Evolutionary conservation across 2,888 invertebrate genomes (phyloP).

Genomic region (Neoscelio sp.): DNA sequence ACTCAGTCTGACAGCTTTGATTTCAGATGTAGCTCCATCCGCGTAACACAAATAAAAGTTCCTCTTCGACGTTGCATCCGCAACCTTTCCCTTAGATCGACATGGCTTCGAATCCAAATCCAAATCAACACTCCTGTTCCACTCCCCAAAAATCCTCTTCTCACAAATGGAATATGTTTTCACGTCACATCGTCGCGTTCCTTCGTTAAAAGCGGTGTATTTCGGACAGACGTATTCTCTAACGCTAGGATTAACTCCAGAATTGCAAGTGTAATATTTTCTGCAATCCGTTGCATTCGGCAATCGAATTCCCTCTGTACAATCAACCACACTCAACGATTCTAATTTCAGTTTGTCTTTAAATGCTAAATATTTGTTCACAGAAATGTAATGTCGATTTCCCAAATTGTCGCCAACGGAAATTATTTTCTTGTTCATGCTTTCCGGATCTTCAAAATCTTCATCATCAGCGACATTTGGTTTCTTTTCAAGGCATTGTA

Average conservation of each 20-base stretch:
- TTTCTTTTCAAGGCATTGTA: constrained; percentile 15
- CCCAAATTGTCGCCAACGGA: constrained; percentile 72
- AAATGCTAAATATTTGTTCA: constrained; percentile 71
- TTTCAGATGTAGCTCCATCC: constrained; percentile 77
- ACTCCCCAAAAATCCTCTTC: constrained; percentile 5
- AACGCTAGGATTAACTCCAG: constrained; percentile 75
- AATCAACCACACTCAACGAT: constrained; percentile 81
- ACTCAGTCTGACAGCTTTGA: constrained; percentile 82
- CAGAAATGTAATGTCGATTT: constrained; percentile 73
- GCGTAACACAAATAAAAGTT: constrained; percentile 84
- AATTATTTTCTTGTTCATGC: constrained; percentile 61
- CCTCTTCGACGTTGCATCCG: constrained; percentile 82
- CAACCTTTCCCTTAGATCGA: constrained; percentile 80
- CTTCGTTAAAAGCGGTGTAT: constrained; percentile 83
- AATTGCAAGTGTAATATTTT: constrained; percentile 84
- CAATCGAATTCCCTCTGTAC: constrained; percentile 82
- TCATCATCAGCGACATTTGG: background rate
- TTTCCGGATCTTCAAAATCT: too few relatives aligned
- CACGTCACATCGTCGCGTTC: constrained; percentile 83
- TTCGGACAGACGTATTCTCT: constrained; percentile 83
- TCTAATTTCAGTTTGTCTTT: constrained; percentile 67
- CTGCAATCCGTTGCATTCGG: constrained; percentile 84
- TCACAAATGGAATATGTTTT: constrained; percentile 77
- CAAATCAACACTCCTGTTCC: constrained; percentile 11
- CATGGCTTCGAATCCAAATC: constrained; percentile 18